Evolutionary conservation across 2,888 invertebrate species (phyloP).

Genomic region (Drosophila paramelanica): DNA sequence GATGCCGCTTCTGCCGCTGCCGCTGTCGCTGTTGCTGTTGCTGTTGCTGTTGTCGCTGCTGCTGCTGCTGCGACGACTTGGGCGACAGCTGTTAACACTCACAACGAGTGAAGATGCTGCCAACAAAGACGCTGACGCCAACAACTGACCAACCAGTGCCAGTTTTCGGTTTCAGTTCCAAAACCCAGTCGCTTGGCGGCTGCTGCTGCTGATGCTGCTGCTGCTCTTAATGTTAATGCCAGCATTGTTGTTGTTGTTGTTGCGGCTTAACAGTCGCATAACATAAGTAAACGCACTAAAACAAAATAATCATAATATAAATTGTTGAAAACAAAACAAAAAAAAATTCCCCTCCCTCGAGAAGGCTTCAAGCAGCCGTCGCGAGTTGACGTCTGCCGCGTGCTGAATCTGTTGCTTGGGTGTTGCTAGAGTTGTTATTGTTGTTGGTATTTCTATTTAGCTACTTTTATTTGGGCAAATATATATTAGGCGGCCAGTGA

Average conservation of each 20-base stretch:
- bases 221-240: slow-evolving; percentile 49
- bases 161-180: slow-evolving; percentile 44
- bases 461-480: slow-evolving; percentile 58
- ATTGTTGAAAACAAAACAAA: slow-evolving; percentile 31
- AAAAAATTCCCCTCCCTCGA: slow-evolving; percentile 4
- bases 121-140: slow-evolving; percentile 40
- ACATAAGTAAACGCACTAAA: slow-evolving; percentile 60
- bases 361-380: slow-evolving; percentile 3
- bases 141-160: slow-evolving; percentile 64
- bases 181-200: slow-evolving; percentile 38
- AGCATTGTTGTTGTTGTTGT: slow-evolving; percentile 32
- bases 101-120: slow-evolving; percentile 69
- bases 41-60: slow-evolving; percentile 20
- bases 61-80: slow-evolving; percentile 54
- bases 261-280: slow-evolving; percentile 63
- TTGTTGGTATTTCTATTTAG: slow-evolving; percentile 67
- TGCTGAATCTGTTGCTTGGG: slow-evolving; percentile 20
- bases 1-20: slow-evolving; percentile 18
- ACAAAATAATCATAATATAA: slow-evolving; percentile 43
- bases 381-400: slow-evolving; percentile 14
- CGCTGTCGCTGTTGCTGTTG: slow-evolving; percentile 5
- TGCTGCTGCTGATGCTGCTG: slow-evolving; percentile 33
- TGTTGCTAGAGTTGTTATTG: background rate
- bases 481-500: slow-evolving; percentile 42
- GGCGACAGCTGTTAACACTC: slow-evolving; percentile 84